These are phyloP conservation scores for Drosophila nigritarsus DNA, from an alignment of 2,888 invertebrate species.

Conservation along the genomic window DNA sequence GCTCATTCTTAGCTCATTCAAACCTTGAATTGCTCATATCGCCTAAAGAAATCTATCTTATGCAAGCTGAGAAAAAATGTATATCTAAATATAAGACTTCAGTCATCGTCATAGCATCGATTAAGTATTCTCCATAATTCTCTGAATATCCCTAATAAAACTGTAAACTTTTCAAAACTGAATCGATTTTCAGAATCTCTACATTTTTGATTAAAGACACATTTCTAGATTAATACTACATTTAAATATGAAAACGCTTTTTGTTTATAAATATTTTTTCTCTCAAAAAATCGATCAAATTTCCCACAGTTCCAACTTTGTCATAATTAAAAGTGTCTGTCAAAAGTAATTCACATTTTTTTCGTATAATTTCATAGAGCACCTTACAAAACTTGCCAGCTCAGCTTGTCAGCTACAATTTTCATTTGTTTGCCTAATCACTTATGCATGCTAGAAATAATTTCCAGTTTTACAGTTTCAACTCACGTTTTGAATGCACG, in stretches of 20 bases:
- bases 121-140: background rate
- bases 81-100: background rate
- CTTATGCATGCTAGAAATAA: constrained; percentile 19
- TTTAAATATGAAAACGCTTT: background rate
- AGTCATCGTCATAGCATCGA: background rate
- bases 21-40: background rate
- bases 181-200: background rate
- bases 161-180: background rate
- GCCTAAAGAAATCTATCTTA: background rate
- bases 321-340: background rate
- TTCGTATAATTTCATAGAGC: constrained; percentile 4
- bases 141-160: background rate
- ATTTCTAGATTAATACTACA: background rate
- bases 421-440: constrained; percentile 5
- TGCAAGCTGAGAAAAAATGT: background rate
- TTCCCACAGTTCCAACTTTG: background rate
- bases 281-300: background rate
- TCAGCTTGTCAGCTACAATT: constrained; percentile 20
- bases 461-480: constrained; percentile 57
- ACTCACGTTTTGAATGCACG: constrained; percentile 71
- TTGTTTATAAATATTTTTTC: no score
- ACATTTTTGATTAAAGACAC: no score
- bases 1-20: background rate
- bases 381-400: background rate
- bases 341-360: background rate